Base-by-base conservation (phyloP, 2,113 vertebrate species). In the Stercorarius parasiticus region DNA sequence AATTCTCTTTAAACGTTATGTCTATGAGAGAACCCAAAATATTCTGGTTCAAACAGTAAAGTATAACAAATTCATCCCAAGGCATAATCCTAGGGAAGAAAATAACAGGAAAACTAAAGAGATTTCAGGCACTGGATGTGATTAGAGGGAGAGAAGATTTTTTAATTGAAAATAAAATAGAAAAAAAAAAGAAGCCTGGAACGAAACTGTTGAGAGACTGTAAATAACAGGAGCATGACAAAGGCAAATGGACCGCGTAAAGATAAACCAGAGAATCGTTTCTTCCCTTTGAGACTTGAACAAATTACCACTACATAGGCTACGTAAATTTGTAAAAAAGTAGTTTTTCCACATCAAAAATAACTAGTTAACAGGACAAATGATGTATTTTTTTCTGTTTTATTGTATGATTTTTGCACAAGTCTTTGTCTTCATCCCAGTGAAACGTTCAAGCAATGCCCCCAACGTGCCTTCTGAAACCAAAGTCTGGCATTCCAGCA, bases 381-480 rank as follows among this genome's bases (percentile, higher is more conserved):
- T 38, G 0, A 42, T 25, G 11, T 6, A 0, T 2, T 42, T 30
- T 25, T 43, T 32, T 11, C 26, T 49, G 15, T 23, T 73, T 85
- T 74, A 62, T 12, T 56, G 10, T 10, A 70, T 12, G 15, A 14
- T 16, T 79, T 74, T 49, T 74, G 62, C 15, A 30, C 12, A 71
- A 50, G 10, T 84, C 9, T 82, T 40, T 49, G 9, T 61, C 50
- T 73, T 88, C 29, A 40, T 65, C 14, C 16, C 36, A 27, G 4
- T 55, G 29, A 85, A 85, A 50, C 85, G 65, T 47, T 50, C 56
- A 91, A 58, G 19, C n/a, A 64, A 34, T 18, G 27, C 10, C 15
- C 38, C 8, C 21, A 62, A 52, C 13, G 42, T 0, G 6, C 15
- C 30, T 64, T 71, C 42, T 62, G 7, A 83, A 88, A 91, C 11